Percentiles rank a stretch among this genome's conserved stretches.
Evolutionary conservation across 2,113 vertebrate genomes (phyloP).

Genomic region (Eudyptes chrysolophus): DNA sequence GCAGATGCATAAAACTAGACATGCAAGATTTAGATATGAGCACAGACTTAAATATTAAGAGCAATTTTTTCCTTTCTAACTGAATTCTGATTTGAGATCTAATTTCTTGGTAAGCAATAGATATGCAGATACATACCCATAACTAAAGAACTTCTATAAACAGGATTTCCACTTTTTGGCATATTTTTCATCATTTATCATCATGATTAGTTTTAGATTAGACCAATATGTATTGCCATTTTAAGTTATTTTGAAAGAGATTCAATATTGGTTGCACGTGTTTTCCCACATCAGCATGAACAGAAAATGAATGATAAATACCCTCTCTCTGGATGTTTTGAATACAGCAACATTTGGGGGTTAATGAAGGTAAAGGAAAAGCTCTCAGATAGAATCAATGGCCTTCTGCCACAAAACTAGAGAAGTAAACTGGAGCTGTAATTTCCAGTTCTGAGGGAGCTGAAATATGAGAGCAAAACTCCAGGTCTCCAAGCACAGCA

Average conservation of each 20-base stretch:
- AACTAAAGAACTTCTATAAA: not conserved
- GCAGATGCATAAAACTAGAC: not conserved
- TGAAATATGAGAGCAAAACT: not conserved
- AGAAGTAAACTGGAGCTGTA: constrained; percentile 5
- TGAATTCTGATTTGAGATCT: not conserved
- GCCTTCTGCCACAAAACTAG: constrained; percentile 53
- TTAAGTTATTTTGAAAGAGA: constrained; percentile 52
- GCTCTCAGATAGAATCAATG: constrained; percentile 26
- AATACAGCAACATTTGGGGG: constrained; percentile 48
- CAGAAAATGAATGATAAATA: constrained; percentile 62
- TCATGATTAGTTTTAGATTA: constrained; percentile 55
- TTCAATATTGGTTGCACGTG: constrained; percentile 60
- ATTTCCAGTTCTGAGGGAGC: constrained; percentile 11
- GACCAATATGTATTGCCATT: constrained; percentile 50
- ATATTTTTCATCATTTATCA: constrained; percentile 54
- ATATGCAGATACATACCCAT: not conserved
- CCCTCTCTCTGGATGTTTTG: constrained; percentile 16
- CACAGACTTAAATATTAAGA: not conserved
- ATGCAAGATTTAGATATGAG: not conserved
- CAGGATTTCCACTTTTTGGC: constrained; percentile 39
- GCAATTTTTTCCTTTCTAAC: not conserved
- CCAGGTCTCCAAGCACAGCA: not conserved
- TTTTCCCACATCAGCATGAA: constrained; percentile 61
- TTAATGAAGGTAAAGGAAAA: constrained; percentile 66
- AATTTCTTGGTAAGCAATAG: not conserved